Evolutionary conservation across 2,888 invertebrate species (phyloP).

Genomic region (Pocota personata): DNA sequence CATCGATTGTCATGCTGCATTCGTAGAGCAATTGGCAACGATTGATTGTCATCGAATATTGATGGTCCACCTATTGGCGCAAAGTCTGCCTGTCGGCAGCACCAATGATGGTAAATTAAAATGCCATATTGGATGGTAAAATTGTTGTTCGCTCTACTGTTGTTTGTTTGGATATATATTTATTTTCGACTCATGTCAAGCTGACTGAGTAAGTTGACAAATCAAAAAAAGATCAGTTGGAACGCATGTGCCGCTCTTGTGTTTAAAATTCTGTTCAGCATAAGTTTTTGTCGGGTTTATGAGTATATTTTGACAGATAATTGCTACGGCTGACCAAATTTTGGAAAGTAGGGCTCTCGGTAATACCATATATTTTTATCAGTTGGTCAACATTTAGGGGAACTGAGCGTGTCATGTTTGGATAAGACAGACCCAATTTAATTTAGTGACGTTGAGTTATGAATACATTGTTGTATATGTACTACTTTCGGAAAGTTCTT

Average conservation of each 20-base stretch:
- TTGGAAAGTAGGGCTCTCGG: background rate
- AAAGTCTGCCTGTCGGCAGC: slow-evolving; percentile 70
- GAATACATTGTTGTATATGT: no score
- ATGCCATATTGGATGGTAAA: slow-evolving; percentile 68
- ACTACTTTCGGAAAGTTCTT: no score
- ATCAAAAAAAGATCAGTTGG: slow-evolving; percentile 35
- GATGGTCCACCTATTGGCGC: slow-evolving; percentile 72
- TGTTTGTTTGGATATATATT: background rate
- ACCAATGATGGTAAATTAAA: slow-evolving; percentile 71
- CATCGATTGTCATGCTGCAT: slow-evolving; percentile 70
- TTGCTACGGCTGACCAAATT: slow-evolving; percentile 6
- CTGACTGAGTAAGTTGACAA: slow-evolving; percentile 52
- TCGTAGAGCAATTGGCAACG: slow-evolving; percentile 71
- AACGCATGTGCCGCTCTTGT: slow-evolving; percentile 46
- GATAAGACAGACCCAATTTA: background rate
- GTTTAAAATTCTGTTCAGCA: slow-evolving; percentile 21
- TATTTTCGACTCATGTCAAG: slow-evolving; percentile 31
- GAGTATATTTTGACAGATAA: slow-evolving; percentile 12
- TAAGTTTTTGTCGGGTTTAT: background rate
- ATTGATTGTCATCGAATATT: slow-evolving; percentile 73
- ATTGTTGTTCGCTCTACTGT: slow-evolving; percentile 38
- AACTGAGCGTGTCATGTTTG: background rate
- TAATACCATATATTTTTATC: background rate
- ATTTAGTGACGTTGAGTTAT: background rate
- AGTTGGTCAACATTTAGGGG: background rate